These are phyloP conservation scores for Austrofundulus limnaeus DNA, from an alignment of 2,113 vertebrate genomes.

Conservation along the genomic window DNA sequence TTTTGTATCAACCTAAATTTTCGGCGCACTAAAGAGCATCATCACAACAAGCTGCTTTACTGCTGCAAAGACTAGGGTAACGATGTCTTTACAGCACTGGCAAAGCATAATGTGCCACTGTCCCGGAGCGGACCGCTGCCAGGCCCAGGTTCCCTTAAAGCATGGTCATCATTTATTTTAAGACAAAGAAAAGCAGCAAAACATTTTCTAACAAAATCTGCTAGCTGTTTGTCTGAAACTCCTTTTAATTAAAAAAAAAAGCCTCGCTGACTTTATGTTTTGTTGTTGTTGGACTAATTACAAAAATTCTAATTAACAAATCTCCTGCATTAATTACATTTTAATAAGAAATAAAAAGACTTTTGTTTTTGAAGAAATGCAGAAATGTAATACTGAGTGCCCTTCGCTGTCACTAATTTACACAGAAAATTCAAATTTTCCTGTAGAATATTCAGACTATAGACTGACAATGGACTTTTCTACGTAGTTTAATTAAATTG, in stretches of 20 bases:
- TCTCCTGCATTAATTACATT: too few relatives aligned
- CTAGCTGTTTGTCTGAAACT: too few relatives aligned
- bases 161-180: background rate
- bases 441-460: background rate
- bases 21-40: slow-evolving; percentile 3
- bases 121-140: background rate
- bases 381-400: too few relatives aligned
- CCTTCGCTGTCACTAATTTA: background rate
- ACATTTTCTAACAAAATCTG: background rate
- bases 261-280: background rate
- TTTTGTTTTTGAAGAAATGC: background rate
- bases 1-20: slow-evolving; percentile 32
- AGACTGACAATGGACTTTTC: too few relatives aligned
- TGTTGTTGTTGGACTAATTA: background rate
- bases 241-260: too few relatives aligned
- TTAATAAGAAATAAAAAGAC: too few relatives aligned
- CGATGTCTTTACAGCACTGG: background rate
- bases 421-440: background rate
- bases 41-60: slow-evolving; percentile 8
- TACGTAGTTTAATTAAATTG: too few relatives aligned
- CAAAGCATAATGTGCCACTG: background rate
- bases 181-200: background rate
- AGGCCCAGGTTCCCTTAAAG: background rate
- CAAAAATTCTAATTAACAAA: too few relatives aligned
- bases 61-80: slow-evolving; percentile 15